These are phyloP conservation scores for Tinea pellionella DNA, from an alignment of 2,888 invertebrate genomes.

Conservation along the genomic window DNA sequence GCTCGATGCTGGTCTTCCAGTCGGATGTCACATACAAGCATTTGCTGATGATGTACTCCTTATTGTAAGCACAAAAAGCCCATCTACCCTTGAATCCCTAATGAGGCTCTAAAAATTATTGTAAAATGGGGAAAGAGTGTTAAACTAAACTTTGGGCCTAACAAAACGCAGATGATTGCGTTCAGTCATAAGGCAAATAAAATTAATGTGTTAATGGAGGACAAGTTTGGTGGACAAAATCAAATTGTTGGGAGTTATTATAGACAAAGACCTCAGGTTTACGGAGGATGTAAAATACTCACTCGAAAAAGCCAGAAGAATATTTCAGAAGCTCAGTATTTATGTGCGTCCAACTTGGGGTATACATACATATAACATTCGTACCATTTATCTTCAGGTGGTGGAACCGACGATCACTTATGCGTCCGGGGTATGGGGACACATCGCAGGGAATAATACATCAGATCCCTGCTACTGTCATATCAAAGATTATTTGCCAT, in stretches of 20 bases:
- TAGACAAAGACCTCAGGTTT: slow-evolving; percentile 15
- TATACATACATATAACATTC: slow-evolving; percentile 17
- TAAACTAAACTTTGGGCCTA: neutral
- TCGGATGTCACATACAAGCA: neutral
- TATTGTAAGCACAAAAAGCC: neutral
- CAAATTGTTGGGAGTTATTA: slow-evolving; percentile 16
- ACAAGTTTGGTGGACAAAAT: neutral
- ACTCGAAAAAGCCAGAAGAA: slow-evolving; percentile 13
- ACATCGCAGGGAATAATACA: too few relatives aligned
- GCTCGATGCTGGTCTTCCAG: neutral
- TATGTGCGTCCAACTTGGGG: slow-evolving; percentile 19
- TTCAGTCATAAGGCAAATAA: slow-evolving; percentile 8
- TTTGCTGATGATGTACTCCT: neutral
- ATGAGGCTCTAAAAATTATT: slow-evolving; percentile 1
- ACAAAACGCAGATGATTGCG: neutral
- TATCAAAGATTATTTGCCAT: slow-evolving; percentile 14
- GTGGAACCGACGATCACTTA: neutral
- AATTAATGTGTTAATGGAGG: neutral
- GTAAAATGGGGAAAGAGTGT: neutral
- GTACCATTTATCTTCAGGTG: slow-evolving; percentile 14
- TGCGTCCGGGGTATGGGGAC: neutral
- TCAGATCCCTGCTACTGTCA: slow-evolving; percentile 5
- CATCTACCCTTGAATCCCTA: slow-evolving; percentile 9
- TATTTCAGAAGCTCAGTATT: slow-evolving; percentile 15
- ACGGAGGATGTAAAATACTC: slow-evolving; percentile 11